phyloP scores from a whole-genome alignment of 2,888 invertebrate species.

The Dorcus parallelipipedus region DNA sequence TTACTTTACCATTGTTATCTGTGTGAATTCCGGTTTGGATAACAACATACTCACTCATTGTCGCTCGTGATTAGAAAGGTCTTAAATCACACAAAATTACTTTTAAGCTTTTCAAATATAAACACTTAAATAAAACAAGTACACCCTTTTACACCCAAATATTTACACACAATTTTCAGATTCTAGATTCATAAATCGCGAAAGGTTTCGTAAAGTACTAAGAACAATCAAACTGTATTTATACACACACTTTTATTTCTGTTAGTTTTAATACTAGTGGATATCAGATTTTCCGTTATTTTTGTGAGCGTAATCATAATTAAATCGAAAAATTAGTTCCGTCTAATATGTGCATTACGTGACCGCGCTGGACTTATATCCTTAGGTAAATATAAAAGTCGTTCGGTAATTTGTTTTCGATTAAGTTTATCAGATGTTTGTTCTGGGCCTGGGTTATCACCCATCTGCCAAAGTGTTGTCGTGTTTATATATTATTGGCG shows the following conservation, averaged over 20 bases:
- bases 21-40: neutral
- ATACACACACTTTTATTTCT: no score
- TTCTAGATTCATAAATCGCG: no score
- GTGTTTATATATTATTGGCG: neutral
- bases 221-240: no score
- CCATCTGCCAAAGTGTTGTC: slow-evolving; percentile 10
- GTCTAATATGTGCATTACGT: slow-evolving; percentile 5
- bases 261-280: no score
- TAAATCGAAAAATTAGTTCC: neutral
- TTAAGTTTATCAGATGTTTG: slow-evolving; percentile 6
- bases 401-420: slow-evolving; percentile 7
- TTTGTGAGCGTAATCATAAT: no score
- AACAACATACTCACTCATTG: neutral
- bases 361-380: neutral
- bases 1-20: slow-evolving; percentile 15
- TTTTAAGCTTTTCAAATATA: no score
- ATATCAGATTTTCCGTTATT: no score
- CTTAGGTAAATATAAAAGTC: neutral
- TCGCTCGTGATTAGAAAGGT: neutral
- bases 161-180: no score
- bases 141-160: no score
- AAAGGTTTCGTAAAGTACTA: no score
- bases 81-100: no score
- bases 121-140: no score
- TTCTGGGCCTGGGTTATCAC: slow-evolving; percentile 10